phyloP scores from a whole-genome alignment of 2,797 vertebrate species.

The Pogonophryne albipinna region DNA sequence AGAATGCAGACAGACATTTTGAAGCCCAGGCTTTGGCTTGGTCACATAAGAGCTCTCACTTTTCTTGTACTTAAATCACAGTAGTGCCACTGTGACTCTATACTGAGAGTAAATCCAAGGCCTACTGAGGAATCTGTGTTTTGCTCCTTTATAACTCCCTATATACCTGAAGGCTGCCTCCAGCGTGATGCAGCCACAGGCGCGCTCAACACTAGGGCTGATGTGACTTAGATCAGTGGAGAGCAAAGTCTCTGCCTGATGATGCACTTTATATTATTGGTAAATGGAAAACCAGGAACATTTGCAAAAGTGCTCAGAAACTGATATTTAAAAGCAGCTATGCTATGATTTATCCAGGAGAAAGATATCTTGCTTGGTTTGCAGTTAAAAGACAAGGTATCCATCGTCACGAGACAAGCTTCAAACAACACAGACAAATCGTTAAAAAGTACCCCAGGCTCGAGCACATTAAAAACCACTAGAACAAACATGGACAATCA shows the following conservation, averaged over 20 bases:
- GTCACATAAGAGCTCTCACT: conserved; percentile 17
- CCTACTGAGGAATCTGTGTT: conserved; percentile 32
- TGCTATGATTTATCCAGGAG: neutral
- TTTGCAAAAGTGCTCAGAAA: conserved; percentile 19
- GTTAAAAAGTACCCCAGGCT: too few relatives aligned
- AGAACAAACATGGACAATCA: too few relatives aligned
- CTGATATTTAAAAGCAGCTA: conserved; percentile 13
- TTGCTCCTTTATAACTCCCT: conserved; percentile 54
- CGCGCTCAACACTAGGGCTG: conserved; percentile 32
- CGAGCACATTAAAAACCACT: too few relatives aligned
- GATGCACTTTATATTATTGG: conserved; percentile 36
- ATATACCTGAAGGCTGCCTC: conserved; percentile 56
- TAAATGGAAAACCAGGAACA: conserved; percentile 11
- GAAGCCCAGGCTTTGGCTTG: neutral
- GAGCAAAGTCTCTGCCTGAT: conserved; percentile 33
- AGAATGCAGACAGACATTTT: neutral
- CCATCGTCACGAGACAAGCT: too few relatives aligned
- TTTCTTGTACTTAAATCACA: neutral
- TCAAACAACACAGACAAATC: too few relatives aligned
- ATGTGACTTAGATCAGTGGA: conserved; percentile 37
- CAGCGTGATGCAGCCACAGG: conserved; percentile 49
- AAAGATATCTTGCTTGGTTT: conserved; percentile 2
- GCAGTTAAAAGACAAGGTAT: too few relatives aligned
- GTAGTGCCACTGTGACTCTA: conserved; percentile 9
- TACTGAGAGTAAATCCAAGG: conserved; percentile 24